A percentile compares a stretch with the other conserved stretches of the same genome.
Evolutionary conservation across 2,888 invertebrate species (phyloP).

Genomic region (Tenthredo livida): DNA sequence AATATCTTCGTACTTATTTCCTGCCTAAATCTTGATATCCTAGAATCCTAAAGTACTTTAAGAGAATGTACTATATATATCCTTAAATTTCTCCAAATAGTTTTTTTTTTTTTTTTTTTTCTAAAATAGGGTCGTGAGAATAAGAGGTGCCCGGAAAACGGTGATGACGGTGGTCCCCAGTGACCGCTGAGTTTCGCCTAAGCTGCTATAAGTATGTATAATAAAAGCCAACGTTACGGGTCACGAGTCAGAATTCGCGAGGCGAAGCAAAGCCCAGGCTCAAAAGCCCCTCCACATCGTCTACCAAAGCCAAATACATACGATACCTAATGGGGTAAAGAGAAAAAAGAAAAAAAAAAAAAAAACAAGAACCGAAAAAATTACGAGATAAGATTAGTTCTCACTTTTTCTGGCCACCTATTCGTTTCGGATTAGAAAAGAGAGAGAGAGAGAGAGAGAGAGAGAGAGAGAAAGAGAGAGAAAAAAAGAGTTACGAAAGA

Average conservation of each 20-base stretch:
- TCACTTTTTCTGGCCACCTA: neutral
- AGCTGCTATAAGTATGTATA: conserved; percentile 41
- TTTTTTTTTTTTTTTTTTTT: neutral
- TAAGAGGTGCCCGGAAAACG: conserved; percentile 12
- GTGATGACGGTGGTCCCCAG: neutral
- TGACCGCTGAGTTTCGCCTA: conserved; percentile 32
- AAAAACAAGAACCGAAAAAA: neutral
- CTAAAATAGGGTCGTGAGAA: neutral
- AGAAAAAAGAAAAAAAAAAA: neutral
- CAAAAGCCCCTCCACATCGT: conserved; percentile 34
- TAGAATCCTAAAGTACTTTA: neutral
- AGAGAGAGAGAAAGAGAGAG: no score
- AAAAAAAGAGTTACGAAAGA: no score
- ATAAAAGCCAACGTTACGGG: conserved; percentile 29
- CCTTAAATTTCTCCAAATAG: neutral
- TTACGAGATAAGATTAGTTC: neutral
- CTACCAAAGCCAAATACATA: conserved; percentile 13
- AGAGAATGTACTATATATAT: neutral
- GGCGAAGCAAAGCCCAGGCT: neutral
- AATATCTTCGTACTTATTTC: no score
- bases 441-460: no score
- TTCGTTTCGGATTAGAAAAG: no score
- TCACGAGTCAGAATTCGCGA: conserved; percentile 19
- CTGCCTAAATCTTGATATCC: no score
- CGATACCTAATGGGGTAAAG: neutral